Percentiles rank a stretch among this genome's conserved stretches.
Evolutionary conservation across 2,888 invertebrate genomes (phyloP).

Genomic region (Lepas anatifera): DNA sequence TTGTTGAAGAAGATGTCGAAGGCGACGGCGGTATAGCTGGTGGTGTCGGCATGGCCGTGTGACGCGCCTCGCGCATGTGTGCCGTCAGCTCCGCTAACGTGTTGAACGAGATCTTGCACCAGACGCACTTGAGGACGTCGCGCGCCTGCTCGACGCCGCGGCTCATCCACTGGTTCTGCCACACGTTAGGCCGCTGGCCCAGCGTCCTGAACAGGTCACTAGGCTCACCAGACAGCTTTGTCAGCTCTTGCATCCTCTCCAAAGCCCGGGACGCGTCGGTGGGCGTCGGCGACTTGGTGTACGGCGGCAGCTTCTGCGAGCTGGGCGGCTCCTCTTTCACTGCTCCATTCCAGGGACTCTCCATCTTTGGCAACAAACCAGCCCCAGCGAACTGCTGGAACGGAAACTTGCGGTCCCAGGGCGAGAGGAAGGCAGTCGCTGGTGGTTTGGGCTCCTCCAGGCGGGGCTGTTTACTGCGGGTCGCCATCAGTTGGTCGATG

Average conservation of each 20-base stretch:
- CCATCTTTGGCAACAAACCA: constrained; percentile 22
- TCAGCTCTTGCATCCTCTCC: constrained; percentile 25
- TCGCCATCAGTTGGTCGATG: constrained; percentile 23
- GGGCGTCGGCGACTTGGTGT: constrained; percentile 21
- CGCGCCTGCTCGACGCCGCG: constrained; percentile 82
- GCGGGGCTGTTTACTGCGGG: constrained; percentile 20
- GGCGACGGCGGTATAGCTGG: constrained; percentile 25
- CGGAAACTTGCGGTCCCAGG: constrained; percentile 25
- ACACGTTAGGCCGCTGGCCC: constrained; percentile 42
- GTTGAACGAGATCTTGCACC: constrained; percentile 95
- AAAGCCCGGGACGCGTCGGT: constrained; percentile 24
- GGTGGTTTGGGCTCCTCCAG: constrained; percentile 23
- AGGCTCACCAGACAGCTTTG: constrained; percentile 22
- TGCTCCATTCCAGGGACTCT: constrained; percentile 24
- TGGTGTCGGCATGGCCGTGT: constrained; percentile 47
- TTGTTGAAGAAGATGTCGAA: constrained; percentile 24
- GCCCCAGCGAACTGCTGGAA: constrained; percentile 24
- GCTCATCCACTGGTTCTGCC: constrained; percentile 97
- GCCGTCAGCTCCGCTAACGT: constrained; percentile 86
- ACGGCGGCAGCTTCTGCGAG: constrained; percentile 24
- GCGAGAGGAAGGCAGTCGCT: constrained; percentile 20
- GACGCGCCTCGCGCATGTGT: constrained; percentile 97
- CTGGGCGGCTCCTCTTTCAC: constrained; percentile 18
- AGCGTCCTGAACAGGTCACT: constrained; percentile 9
- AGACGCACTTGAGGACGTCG: constrained; percentile 92